These are phyloP conservation scores for Cecropterus lyciades DNA, from an alignment of 1,140 invertebrate species.

Conservation along the genomic window DNA sequence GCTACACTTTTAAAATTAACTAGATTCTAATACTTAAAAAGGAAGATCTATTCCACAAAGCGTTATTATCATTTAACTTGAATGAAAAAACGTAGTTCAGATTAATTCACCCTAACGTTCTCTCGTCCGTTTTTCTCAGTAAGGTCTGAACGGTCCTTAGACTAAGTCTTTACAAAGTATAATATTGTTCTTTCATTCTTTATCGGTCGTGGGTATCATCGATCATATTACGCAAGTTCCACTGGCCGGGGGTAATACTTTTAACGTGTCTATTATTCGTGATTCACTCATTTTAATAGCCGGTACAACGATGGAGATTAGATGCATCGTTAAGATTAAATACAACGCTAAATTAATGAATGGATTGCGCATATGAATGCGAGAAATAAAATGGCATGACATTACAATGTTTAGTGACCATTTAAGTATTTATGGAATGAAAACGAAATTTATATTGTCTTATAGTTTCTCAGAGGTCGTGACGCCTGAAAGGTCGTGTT, in stretches of 20 bases:
- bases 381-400: slow-evolving; percentile 13
- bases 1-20: too few relatives aligned
- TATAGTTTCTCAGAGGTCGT: too few relatives aligned
- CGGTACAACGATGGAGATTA: slow-evolving; percentile 25
- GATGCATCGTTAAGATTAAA: slow-evolving; percentile 29
- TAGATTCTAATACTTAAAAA: too few relatives aligned
- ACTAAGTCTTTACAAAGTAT: neutral
- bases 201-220: slow-evolving; percentile 40
- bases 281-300: slow-evolving; percentile 41
- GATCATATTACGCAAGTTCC: slow-evolving; percentile 52
- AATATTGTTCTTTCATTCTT: slow-evolving; percentile 20
- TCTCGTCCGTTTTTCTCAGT: neutral
- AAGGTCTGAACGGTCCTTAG: neutral
- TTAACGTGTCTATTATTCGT: slow-evolving; percentile 36
- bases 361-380: slow-evolving; percentile 8
- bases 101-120: too few relatives aligned
- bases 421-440: neutral
- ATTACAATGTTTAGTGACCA: neutral
- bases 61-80: too few relatives aligned
- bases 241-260: slow-evolving; percentile 27
- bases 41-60: too few relatives aligned
- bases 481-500: too few relatives aligned
- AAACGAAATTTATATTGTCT: too few relatives aligned
- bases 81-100: too few relatives aligned
- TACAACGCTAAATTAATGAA: slow-evolving; percentile 19